A percentile compares a stretch with the other conserved stretches of the same genome.
Evolutionary conservation across 2,888 invertebrate genomes (phyloP).

Genomic region (Panopea generosa): DNA sequence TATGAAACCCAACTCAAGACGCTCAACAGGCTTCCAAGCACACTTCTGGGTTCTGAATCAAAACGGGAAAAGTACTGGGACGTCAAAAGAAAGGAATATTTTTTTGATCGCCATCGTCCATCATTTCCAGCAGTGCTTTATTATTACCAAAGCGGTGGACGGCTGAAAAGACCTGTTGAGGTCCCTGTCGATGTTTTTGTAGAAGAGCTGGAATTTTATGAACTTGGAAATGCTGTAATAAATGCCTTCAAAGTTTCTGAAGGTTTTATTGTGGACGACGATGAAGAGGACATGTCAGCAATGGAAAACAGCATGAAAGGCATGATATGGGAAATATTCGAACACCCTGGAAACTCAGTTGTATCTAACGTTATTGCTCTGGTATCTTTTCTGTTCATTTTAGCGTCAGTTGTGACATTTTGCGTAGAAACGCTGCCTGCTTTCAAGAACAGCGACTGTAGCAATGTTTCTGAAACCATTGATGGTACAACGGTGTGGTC

Average conservation of each 20-base stretch:
- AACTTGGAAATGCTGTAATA: conserved; percentile 85
- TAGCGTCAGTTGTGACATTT: conserved; percentile 85
- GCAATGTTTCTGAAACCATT: conserved; percentile 62
- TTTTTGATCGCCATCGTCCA: conserved; percentile 83
- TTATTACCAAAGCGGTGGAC: conserved; percentile 85
- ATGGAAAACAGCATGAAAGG: conserved; percentile 77
- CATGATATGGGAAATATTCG: conserved; percentile 85
- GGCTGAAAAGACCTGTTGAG: conserved; percentile 85
- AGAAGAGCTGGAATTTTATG: conserved; percentile 85
- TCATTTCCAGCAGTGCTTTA: conserved; percentile 84
- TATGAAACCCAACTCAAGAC: conserved; percentile 84
- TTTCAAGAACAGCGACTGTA: conserved; percentile 77
- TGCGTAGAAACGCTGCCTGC: conserved; percentile 86
- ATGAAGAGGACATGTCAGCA: conserved; percentile 52
- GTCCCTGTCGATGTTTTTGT: conserved; percentile 86
- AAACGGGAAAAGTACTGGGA: conserved; percentile 82
- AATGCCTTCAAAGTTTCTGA: conserved; percentile 85
- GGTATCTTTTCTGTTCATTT: conserved; percentile 85
- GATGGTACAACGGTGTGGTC: conserved; percentile 31
- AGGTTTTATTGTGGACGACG: conserved; percentile 83
- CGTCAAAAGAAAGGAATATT: conserved; percentile 78
- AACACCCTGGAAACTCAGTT: conserved; percentile 85
- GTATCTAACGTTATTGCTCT: conserved; percentile 85
- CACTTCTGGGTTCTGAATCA: conserved; percentile 80
- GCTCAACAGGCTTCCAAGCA: conserved; percentile 81